Evolutionary conservation across 2,888 invertebrate genomes (phyloP).

Genomic region (Dryocosmus kuriphilus): DNA sequence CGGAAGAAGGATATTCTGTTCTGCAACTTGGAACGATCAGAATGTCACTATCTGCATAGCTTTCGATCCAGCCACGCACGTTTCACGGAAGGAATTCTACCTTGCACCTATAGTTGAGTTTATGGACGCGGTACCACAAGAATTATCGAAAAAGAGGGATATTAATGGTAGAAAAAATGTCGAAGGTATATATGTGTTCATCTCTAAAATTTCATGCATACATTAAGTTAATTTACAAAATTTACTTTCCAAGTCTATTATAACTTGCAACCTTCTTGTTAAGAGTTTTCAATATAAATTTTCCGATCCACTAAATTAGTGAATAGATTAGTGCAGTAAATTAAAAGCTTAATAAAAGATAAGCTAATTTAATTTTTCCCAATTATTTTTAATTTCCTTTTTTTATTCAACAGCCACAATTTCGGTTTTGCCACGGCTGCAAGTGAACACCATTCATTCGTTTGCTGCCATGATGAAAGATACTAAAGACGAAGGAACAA

Average conservation of each 20-base stretch:
- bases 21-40: slow-evolving; percentile 84
- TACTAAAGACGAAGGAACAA: slow-evolving; percentile 78
- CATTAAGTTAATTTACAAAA: background rate
- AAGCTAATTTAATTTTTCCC: background rate
- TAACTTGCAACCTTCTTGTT: no score
- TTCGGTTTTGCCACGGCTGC: slow-evolving; percentile 86
- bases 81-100: slow-evolving; percentile 82
- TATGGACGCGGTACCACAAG: slow-evolving; percentile 86
- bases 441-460: slow-evolving; percentile 86
- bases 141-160: slow-evolving; percentile 80
- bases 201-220: background rate
- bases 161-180: slow-evolving; percentile 81
- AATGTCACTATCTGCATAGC: slow-evolving; percentile 79
- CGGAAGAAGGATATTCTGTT: slow-evolving; percentile 86
- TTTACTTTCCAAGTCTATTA: slow-evolving; percentile 12
- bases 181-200: slow-evolving; percentile 80
- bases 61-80: slow-evolving; percentile 82
- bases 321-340: no score
- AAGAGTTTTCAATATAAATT: no score
- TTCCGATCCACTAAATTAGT: no score
- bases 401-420: slow-evolving; percentile 82
- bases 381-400: background rate
- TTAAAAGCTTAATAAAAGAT: no score
- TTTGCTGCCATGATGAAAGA: slow-evolving; percentile 82
- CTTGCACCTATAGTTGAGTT: slow-evolving; percentile 89